Evolutionary conservation across 37 sponge, comb jelly and placozoan species (phyloP), one percentile per base, ranked within the genome.

Genomic region (Eunapius fragilis): DNA sequence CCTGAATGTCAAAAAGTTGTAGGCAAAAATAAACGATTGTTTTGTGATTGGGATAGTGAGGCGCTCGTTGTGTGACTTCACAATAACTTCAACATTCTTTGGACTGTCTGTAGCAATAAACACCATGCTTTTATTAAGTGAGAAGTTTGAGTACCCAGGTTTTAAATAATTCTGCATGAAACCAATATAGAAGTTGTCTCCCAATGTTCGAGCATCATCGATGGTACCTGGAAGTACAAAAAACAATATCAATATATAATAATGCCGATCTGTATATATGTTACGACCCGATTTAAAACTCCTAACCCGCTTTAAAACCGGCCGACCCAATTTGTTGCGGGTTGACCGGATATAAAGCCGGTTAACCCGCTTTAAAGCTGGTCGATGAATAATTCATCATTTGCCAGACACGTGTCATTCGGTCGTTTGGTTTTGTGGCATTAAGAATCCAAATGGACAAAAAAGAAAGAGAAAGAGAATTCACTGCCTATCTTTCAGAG

Each of bases 101-200:
- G 73, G 22, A 3, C 26, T 71, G n/a, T 69, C 73, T 6, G 74
- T 45, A 31, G 50, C 37, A 26, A 82, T 37, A n/a, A 71, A 48
- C 25, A 82, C 33, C 28, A 36, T 28, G 47, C 47, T 82, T 25
- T 36, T 26, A 48, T 82, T 82, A 48, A 82, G n/a, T 37, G 28
- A 13, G 45, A 14, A 17, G 68, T 7, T 25, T 10, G 25, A 47
- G 17, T 23, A 47, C 6, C 17, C 31, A 27, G 83, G 83, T 4
- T 82, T 71, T 31, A 72, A 38, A 34, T 72, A 82, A 74, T 82
- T 82, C 35, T 72, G 41, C 74, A 82, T 82, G 83, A 72, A 82
- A 2, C 83, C 83, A 45, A 82, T 27, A 17, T 47, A 38, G 50
- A 82, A 82, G n/a, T 72, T 74, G 38, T 48, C 73, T 71, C 58